These are phyloP conservation scores for Melanotaenia nigrans DNA, from an alignment of 2,797 vertebrate species.

Conservation along the genomic window DNA sequence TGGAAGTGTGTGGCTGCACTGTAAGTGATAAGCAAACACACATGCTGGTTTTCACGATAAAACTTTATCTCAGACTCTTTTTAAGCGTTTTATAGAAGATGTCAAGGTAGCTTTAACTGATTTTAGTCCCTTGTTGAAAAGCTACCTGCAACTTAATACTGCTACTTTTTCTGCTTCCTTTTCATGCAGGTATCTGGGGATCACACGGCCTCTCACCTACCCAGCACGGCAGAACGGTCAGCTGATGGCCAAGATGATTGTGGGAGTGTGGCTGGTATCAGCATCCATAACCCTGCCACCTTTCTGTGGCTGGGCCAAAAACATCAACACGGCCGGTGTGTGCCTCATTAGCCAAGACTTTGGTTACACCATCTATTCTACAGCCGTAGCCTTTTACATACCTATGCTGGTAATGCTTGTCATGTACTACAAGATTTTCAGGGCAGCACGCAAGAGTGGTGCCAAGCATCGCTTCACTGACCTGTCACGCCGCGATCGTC, in stretches of 20 bases:
- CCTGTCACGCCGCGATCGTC: conserved; percentile 74
- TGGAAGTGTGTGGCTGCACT: conserved; percentile 2
- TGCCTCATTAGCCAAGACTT: conserved; percentile 89
- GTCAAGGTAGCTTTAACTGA: conserved; percentile 6
- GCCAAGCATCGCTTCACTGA: conserved; percentile 85
- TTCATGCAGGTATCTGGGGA: conserved; percentile 82
- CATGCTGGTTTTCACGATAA: neutral
- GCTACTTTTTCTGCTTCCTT: conserved; percentile 41
- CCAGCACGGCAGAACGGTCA: conserved; percentile 86
- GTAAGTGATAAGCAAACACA: neutral
- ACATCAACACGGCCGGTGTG: conserved; percentile 82
- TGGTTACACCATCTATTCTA: conserved; percentile 87
- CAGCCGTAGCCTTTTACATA: conserved; percentile 87
- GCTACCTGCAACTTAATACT: neutral
- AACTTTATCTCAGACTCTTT: neutral
- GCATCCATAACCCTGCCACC: conserved; percentile 87
- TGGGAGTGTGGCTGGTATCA: conserved; percentile 85
- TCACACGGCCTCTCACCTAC: conserved; percentile 86
- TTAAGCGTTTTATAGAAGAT: neutral
- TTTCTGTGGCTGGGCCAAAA: conserved; percentile 87
- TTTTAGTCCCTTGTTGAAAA: conserved; percentile 4
- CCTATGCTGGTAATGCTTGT: conserved; percentile 88
- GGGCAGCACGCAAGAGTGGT: conserved; percentile 84
- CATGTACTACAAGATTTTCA: conserved; percentile 89
- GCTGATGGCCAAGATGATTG: conserved; percentile 88